Evolutionary conservation across 2,797 vertebrate species (phyloP).

Genomic region (Anableps anableps): DNA sequence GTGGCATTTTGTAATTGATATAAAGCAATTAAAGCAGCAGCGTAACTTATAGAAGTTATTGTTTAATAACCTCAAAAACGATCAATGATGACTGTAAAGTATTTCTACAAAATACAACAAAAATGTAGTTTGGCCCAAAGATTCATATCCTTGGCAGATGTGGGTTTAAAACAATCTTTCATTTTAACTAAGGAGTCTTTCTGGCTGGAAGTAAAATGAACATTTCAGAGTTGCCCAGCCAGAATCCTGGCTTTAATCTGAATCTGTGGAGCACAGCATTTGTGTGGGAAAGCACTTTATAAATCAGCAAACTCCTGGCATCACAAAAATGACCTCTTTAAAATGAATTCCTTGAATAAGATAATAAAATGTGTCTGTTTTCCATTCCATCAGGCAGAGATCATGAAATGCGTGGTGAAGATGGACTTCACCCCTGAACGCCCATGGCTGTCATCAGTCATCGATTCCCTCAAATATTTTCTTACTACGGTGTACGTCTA

Average conservation of each 20-base stretch:
- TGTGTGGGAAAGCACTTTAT: background rate
- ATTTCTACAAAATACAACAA: background rate
- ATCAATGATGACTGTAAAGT: background rate
- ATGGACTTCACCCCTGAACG: conserved; percentile 83
- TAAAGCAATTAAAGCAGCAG: background rate
- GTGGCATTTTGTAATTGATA: background rate
- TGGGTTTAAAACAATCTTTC: background rate
- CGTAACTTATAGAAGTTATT: too few species aligned
- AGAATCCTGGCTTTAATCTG: too few species aligned
- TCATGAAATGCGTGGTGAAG: conserved; percentile 92
- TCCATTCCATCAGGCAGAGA: conserved; percentile 76
- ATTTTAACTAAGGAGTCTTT: too few species aligned
- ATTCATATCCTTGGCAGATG: background rate
- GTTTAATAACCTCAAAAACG: background rate
- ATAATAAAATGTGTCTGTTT: background rate
- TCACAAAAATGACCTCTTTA: background rate
- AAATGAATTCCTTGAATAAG: background rate
- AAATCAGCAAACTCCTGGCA: background rate
- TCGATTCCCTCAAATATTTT: conserved; percentile 89
- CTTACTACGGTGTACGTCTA: conserved; percentile 91
- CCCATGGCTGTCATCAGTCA: conserved; percentile 86
- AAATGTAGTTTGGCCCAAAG: background rate
- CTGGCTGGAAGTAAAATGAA: too few species aligned
- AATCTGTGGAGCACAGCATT: too few species aligned
- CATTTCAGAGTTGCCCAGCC: too few species aligned